phyloP scores from a whole-genome alignment of 2,888 invertebrate genomes.

The Parnassius smintheus region DNA sequence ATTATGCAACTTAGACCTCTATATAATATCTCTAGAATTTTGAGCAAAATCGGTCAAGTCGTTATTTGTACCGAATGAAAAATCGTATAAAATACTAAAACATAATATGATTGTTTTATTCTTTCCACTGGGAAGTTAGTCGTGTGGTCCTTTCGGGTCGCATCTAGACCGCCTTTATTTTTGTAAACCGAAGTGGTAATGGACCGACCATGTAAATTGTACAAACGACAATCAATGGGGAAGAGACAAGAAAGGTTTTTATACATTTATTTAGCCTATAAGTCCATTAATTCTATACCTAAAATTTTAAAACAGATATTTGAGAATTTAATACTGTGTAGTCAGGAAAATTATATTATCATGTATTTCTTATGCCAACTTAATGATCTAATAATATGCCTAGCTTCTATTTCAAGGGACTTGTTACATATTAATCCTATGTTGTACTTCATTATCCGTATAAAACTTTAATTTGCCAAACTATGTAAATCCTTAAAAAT shows the following conservation, averaged over 20 bases:
- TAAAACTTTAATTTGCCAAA: slow-evolving; percentile 63
- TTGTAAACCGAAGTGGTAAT: no score
- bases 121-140: no score
- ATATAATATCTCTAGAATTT: no score
- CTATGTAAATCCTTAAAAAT: slow-evolving; percentile 67
- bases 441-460: slow-evolving; percentile 73
- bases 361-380: slow-evolving; percentile 57
- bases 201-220: no score
- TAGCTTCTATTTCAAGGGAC: slow-evolving; percentile 62
- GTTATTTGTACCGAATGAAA: no score
- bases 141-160: no score
- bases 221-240: no score
- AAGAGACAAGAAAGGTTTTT: slow-evolving; percentile 35
- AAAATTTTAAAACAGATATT: slow-evolving; percentile 61
- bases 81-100: no score
- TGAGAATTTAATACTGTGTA: slow-evolving; percentile 79
- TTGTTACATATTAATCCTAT: slow-evolving; percentile 69
- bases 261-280: slow-evolving; percentile 64
- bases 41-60: no score
- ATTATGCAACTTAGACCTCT: no score
- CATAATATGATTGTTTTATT: no score
- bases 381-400: slow-evolving; percentile 54
- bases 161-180: no score
- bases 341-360: slow-evolving; percentile 58
- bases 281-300: slow-evolving; percentile 62